Base-by-base conservation (phyloP, 2,888 invertebrate genomes). In the Ochlodes sylvanus region DNA sequence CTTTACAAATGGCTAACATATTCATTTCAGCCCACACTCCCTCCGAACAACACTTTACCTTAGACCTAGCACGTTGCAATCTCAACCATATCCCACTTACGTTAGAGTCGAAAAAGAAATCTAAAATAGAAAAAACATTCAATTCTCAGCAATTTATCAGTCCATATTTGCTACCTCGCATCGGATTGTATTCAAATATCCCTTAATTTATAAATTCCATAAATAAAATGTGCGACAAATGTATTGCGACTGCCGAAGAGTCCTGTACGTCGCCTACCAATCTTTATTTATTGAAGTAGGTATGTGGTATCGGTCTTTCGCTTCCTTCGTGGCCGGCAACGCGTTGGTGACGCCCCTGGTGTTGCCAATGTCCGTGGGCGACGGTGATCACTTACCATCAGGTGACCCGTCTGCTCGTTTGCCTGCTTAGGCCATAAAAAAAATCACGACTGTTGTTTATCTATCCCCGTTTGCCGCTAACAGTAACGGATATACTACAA, bases 1-100 rank as follows among this genome's bases (percentile, higher is more conserved):
- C 65, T 50, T 65, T 58, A 65, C 69, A 71, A 69, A 69, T 67
- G 69, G 60, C 71, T 69, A 67, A 71, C 63, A 69, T 69, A 71
- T 71, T 71, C 69, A 69, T 71, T 71, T 67, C 61, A 60, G 50
- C 56, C 63, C 56, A 47, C 42, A 56, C 54, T 57, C 55, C 14
- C n/a, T n/a, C n/a, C 44, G 58, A 47, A 60, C 52, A 60, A 52
- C 44, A 60, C 52, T 38, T 58, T 47, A 50, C 32, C 61, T 50
- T 17, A 41, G 32, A 47, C 7, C 44, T n/a, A n/a, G n/a, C 6
- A 42, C 32, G 32, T 56, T n/a, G 21, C 32, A 58, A 65, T 52
- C n/a, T 52, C 21, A 21, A 58, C 38, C 58, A 12, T 58, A 52
- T 7, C 1, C 2, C 41, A 2, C 15, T n/a, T 9, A 27, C 7